Conservation (phyloP, 2,888 invertebrate species). For the Agonum fuliginosum region DNA sequence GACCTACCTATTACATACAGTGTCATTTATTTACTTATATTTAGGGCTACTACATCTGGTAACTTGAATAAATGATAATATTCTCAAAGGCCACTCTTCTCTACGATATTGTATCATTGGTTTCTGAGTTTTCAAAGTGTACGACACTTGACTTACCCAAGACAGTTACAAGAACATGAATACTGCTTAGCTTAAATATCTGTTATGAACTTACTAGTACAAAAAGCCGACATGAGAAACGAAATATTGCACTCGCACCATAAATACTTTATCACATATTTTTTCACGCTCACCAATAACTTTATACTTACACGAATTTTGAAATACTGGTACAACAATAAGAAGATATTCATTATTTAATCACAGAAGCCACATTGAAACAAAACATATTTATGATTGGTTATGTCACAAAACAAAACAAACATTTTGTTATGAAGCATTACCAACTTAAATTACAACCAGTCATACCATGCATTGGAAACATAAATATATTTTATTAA, state of each 20-base stretch:
- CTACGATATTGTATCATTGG: constrained; percentile 54
- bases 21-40: constrained; percentile 42
- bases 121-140: constrained; percentile 40
- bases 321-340: constrained; percentile 23
- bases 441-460: not conserved
- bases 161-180: constrained; percentile 51
- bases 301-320: not conserved
- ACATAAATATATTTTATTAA: not conserved
- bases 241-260: constrained; percentile 54
- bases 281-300: constrained; percentile 41
- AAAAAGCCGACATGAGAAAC: constrained; percentile 53
- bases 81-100: constrained; percentile 58
- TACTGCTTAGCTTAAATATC: constrained; percentile 53
- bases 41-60: constrained; percentile 50
- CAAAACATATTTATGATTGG: constrained; percentile 12
- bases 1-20: constrained; percentile 49
- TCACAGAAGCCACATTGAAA: constrained; percentile 30
- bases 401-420: not conserved
- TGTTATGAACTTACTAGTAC: constrained; percentile 42
- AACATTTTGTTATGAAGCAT: not conserved
- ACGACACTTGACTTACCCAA: constrained; percentile 54
- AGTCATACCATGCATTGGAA: not conserved
- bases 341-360: not conserved
- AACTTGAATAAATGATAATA: constrained; percentile 55
- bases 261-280: constrained; percentile 55